Base-by-base conservation (phyloP, 1,140 invertebrate genomes). In the Scaptomyza montana region DNA sequence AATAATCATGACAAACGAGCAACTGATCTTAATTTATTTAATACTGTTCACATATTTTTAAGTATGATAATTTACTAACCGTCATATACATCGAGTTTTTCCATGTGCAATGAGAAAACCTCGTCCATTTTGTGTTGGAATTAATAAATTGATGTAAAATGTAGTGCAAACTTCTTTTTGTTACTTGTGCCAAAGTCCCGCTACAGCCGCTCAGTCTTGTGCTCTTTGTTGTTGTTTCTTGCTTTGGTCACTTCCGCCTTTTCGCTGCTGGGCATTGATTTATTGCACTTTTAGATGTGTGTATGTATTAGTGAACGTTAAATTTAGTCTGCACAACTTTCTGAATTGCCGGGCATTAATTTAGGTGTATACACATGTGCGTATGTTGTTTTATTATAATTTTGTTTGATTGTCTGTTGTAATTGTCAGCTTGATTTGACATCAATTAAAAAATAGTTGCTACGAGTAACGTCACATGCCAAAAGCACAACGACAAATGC, bases 21-120 rank as follows among this genome's bases (percentile, higher is more conserved):
- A 87, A 70, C 61, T 87, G 50, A 49, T 89, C 7, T 64, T 89
- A 53, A 78, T 89, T 21, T 89, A 78, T 49, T 46, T 87, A 54
- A 89, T 89, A 71, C 45, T 89, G 60, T 85, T 89, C 41, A 75
- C 85, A 30, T 87, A 82, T 56, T 87, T 87, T 64, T 87, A 84
- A 80, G 46, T 0, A 39, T 13, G 6, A 39, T 46, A 30, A 5
- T n/a, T 47, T 5, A 36, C 85, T 80, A 39, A 89, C 85, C 85
- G 64, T 89, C 85, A 41, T 89, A 89, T 7, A 89, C 85, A 30
- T 89, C 85, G 13, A 89, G 77, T 43, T 89, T 89, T 30, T 89
- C 85, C 85, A 89, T 90, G 69, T 89, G 85, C 43, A 89, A 55
- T 54, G 86, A 85, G 51, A 89, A 89, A 45, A 89, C 85, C 43